Percentiles rank a stretch among this genome's conserved stretches.
Evolutionary conservation across 2,888 invertebrate genomes (phyloP).

Genomic region (Tenthredo notha): DNA sequence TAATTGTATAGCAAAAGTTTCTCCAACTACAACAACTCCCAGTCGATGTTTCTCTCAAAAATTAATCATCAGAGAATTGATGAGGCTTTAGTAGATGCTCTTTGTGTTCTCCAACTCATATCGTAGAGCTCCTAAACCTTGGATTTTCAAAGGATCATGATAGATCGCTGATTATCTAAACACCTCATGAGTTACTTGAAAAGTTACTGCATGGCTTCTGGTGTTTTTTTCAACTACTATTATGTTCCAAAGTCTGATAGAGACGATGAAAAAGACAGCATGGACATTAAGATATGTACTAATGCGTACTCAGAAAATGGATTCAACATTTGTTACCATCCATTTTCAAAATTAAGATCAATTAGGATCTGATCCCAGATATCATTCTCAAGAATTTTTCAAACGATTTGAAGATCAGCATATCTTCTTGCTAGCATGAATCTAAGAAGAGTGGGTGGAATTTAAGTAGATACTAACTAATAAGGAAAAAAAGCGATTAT

Average conservation of each 20-base stretch:
- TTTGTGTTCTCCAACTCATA: neutral
- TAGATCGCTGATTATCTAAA: neutral
- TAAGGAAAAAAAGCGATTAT: neutral
- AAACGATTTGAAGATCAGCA: neutral
- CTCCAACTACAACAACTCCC: neutral
- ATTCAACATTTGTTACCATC: neutral
- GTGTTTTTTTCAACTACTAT: too few relatives aligned
- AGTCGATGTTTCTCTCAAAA: neutral
- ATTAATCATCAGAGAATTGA: neutral
- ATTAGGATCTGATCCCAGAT: neutral
- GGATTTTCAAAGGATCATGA: neutral
- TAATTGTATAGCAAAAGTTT: conserved; percentile 24
- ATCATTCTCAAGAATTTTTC: neutral
- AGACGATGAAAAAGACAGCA: neutral
- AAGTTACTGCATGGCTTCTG: neutral
- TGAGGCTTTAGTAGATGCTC: neutral
- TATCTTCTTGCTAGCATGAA: neutral
- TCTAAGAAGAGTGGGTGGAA: neutral
- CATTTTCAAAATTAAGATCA: neutral
- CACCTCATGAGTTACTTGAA: neutral
- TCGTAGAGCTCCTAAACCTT: neutral
- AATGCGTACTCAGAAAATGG: neutral
- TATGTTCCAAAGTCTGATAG: conserved; percentile 3
- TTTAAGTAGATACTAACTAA: neutral
- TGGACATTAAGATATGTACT: neutral